Base-by-base conservation (phyloP, 2,888 invertebrate genomes). In the Escarpia spicata region DNA sequence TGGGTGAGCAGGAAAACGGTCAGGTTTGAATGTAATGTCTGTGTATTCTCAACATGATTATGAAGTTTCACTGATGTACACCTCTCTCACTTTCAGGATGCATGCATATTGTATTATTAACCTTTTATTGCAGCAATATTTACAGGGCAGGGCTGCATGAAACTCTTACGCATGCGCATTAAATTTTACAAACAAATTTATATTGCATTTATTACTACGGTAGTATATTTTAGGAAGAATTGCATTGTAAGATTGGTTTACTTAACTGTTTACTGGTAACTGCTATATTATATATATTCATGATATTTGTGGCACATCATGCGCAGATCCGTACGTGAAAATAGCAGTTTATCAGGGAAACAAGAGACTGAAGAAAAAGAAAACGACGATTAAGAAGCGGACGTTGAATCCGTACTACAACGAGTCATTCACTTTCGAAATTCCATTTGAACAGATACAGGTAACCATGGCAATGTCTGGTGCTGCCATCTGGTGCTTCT, bases 381-480 rank as follows among this genome's bases (percentile, higher is more conserved):
- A 99, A 98, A 99, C 99, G 96, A 99, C 99, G 97, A 99, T 99
- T 97, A 99, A 99, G 98, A 99, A 99, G 97, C 99, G 99, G 97
- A 99, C 99, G 96, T 98, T 99, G 97, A 99, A 99, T 98, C 99
- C 99, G 96, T 99, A 99, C 98, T 99, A 99, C 98, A 99, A 99
- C 98, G 99, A 99, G 98, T 99, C 99, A 96, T 99, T 99, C 97
- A 98, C 99, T 97, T 99, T 99, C 97, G 99, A 99, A 98, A 99
- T 99, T 97, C 99, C 99, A 97, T 99, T 99, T 97, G 99, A 99
- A 97, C 99, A 99, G 97, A 99, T 99, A 97, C 99, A 99, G 98
- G 99, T 99, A 95, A 75, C 75, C 75, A 75, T n/a, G 75, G 75
- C 75, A 75, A 75, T 75, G 75, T 19, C 6, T 75, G 75, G 75